Base-by-base conservation (phyloP, 2,888 invertebrate species). In the Epiblema foenella region DNA sequence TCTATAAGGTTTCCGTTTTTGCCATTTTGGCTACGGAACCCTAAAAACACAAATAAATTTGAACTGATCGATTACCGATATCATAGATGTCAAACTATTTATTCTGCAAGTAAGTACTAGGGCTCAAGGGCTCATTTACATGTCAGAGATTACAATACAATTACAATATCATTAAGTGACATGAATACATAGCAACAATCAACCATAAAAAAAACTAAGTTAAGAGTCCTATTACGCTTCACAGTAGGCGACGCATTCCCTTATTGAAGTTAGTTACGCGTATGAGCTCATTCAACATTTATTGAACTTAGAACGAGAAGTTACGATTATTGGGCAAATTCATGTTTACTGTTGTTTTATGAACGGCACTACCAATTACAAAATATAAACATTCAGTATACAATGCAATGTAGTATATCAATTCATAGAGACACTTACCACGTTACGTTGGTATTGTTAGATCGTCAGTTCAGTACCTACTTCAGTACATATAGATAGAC, bases 271-370 rank as follows among this genome's bases (percentile, higher is more conserved):
- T 57, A 57, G 69, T 62, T 58, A 51, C 51, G 58, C 51, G 42
- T 37, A 42, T 69, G 51, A 51, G 51, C 51, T 58, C 39, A 8
- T 52, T n/a, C 39, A 58, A 56, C 49, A 51, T 69, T 59, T 65
- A 42, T 49, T 59, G 56, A 54, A 49, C 59, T 20, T 51, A 59
- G 65, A 59, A 65, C 70, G 59, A 60, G 65, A 33, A 70, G 65
- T 70, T 65, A 70, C 20, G 65, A 60, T 70, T 70, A 70, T 70
- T 59, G 51, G 51, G 52, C 15, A 54, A 33, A 46, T 49, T 46
- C 46, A 46, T 65, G 52, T 65, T 65, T 54, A 59, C 54, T 20
- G 39, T 46, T 15, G 58, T 33, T 65, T 70, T 60, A 70, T 65
- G 59, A 59, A 59, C n/a, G 18, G 29, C 29, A 18, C 59, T n/a